Base-by-base conservation (phyloP, 2,888 invertebrate genomes). In the Eulithis prunata region DNA sequence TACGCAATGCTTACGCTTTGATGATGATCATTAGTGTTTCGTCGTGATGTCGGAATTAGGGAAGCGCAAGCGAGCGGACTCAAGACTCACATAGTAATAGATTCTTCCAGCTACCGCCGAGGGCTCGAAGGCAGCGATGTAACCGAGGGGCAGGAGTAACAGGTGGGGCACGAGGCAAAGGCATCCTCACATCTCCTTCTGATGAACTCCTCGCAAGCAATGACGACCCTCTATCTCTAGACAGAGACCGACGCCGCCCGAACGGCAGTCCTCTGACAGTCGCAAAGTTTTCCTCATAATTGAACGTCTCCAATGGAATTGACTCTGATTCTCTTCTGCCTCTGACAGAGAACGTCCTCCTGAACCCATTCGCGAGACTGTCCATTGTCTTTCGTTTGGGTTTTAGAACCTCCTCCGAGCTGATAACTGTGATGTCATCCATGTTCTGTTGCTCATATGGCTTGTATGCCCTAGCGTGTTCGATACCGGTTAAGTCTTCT, bases 101-200 rank as follows among this genome's bases (percentile, higher is more conserved):
- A 90, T 96, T 96, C 90, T 95, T 96, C 96, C 96, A 96, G 90
- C 96, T 96, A 74, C 96, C 96, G 82, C 96, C 96, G 77, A 96
- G 94, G 70, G 95, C 96, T 77, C 95, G 95, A 73, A 96, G 95
- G 85, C 96, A 96, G 85, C 95, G 95, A 86, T 95, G 95, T 74
- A 95, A 86, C 38, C 94, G 91, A 56, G 94, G 92, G 4, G 88
- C 78, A 65, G 93, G 93, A 46, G 90, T 86, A 13, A 87, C 77
- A 0, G 88, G 88, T 1, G 91, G 88, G 0, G 90, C 86, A 5
- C 90, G 87, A 0, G 91, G 89, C 0, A 77, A 81, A 0, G 83
- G 77, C 80, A 86, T 82, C 75, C 93, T 85, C 78, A 96, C 91
- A 83, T 96, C 96, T 8, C 96, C 96, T 79, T 96, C 96, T 36